Base-by-base conservation (phyloP, 2,888 invertebrate genomes). In the Stramonita haemastoma region DNA sequence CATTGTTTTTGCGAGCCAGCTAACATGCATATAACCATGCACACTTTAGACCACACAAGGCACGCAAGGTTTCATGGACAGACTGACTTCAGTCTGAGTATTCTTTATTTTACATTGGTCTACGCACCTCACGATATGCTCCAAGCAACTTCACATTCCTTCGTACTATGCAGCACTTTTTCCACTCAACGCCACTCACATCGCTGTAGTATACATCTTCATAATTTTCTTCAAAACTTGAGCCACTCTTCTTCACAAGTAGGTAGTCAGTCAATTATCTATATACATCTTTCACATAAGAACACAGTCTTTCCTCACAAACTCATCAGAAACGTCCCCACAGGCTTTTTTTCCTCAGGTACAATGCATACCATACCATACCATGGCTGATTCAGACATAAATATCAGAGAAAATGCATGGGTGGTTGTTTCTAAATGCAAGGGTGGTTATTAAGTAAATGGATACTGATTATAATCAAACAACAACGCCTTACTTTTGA, bases 91-190 rank as follows among this genome's bases (percentile, higher is more conserved):
- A 88, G 88, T 66, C 88, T 81, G 81, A 88, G 88, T 81, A 88
- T 60, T 88, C 81, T 88, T 88, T 88, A 88, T 88, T 88, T 81
- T 57, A 88, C 88, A 88, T 88, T 60, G 73, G 73, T 88, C 81
- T 88, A 88, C 60, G 83, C 60, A 83, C 66, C 83, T 29, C 83
- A 46, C 22, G 36, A 73, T 73, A 73, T 73, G 73, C 73, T 73
- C n/a, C 73, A 73, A n/a, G 73, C 73, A 73, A 17, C 11, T 73
- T 73, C 73, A 73, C 73, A 73, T 73, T 73, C n/a, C n/a, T 73
- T 26, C 26, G 46, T 66, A 26, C 26, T 29, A n/a, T 13, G 56
- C 85, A 17, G n/a, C 57, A 85, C 19, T 13, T 22, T 83, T 83
- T 36, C 73, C 85, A 84, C 84, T 60, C 60, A 22, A 4, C 29